Conservation (phyloP, 2,797 vertebrate genomes). For the Clarias fuscus region DNA sequence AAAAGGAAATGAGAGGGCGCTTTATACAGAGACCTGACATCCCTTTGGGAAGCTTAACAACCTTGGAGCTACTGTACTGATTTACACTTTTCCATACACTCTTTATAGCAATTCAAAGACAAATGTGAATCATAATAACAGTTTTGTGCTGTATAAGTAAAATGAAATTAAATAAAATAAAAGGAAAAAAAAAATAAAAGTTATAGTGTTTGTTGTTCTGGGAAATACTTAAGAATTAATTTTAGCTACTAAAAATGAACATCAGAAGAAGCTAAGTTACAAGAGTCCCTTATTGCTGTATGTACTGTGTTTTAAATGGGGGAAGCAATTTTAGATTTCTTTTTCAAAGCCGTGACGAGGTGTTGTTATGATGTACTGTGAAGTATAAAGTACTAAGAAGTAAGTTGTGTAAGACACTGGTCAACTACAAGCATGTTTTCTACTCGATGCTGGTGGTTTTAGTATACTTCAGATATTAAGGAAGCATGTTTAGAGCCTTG, state of each 20-base stretch:
- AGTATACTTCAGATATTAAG: background rate
- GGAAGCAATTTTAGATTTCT: background rate
- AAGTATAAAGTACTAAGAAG: background rate
- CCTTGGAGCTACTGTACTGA: background rate
- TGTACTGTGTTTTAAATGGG: background rate
- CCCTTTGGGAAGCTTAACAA: slow-evolving; percentile 12
- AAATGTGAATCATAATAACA: background rate
- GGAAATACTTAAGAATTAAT: slow-evolving; percentile 2
- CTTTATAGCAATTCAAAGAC: background rate
- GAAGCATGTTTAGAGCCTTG: slow-evolving; percentile 8
- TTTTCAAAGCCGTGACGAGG: background rate
- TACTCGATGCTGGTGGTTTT: slow-evolving; percentile 15
- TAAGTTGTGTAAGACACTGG: background rate
- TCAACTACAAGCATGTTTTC: background rate
- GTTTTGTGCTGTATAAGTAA: background rate
- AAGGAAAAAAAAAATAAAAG: too few relatives aligned
- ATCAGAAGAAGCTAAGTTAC: background rate
- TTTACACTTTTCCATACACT: background rate
- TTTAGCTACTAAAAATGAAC: slow-evolving; percentile 21
- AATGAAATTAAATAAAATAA: too few relatives aligned
- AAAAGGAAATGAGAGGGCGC: slow-evolving; percentile 45
- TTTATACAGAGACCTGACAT: background rate
- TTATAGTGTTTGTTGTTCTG: background rate
- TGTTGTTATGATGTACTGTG: background rate
- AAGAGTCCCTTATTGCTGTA: background rate